Base-by-base conservation (phyloP, 1,140 invertebrate genomes). In the Melipona quadrifasciata region DNA sequence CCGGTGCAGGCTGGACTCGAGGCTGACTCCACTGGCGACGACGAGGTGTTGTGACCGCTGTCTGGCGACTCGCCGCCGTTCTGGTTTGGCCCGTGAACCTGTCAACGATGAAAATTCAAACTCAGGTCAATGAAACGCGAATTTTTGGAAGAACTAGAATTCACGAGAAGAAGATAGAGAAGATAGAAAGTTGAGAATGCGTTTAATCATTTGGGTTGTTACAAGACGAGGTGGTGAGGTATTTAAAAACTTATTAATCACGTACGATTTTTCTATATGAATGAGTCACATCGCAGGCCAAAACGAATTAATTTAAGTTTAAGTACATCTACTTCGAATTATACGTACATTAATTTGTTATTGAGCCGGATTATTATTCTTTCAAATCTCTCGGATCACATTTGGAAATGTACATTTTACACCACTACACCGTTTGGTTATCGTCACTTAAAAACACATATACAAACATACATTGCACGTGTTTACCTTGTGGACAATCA, bases 41-140 rank as follows among this genome's bases (percentile, higher is more conserved):
- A 97, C 12, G 97, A 97, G 2, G 97, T 97, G 88, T 97, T 97
- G 91, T 97, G 97, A 14, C 97, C 97, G 83, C 97, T 97, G 92
- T 97, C 97, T 19, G 97, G 97, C 2, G 96, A 97, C 88, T 97
- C 96, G 34, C 96, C 96, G 11, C 96, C 96, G 67, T 95, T 93
- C 95, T 96, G 91, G 91, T 95, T 95, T 80, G 96, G 95, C 64
- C 96, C 96, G 74, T 96, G 96, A n/a, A 96, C 94, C 92, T 96
- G 80, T 34, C 6, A 17, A 65, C 5, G 4, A 27, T 0, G 24
- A n/a, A 61, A 61, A n/a, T 61, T n/a, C 24, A 4, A n/a, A 31
- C 31, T 2, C 24, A 4, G 24, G 11, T 61, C 24, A 61, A 24
- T n/a, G 24, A 61, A n/a, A 14, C 14, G 8, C 0, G 14, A 61